Base-by-base conservation (phyloP, 2,888 invertebrate genomes). In the Diaprepes abbreviatus region DNA sequence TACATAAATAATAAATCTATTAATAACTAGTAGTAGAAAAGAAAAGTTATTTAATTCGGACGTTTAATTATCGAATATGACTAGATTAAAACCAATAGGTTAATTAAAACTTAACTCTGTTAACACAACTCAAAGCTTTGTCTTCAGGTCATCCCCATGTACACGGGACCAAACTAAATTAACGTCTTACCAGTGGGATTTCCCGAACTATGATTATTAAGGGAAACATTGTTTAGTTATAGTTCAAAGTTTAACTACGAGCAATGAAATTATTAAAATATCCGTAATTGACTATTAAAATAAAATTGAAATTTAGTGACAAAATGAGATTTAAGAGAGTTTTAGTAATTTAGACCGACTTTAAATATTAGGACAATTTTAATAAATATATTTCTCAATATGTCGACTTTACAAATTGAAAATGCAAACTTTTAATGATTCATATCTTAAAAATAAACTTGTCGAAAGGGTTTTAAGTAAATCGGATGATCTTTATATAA, bases 41-140 rank as follows among this genome's bases (percentile, higher is more conserved):
- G 24, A 3, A 24, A 24, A 24, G 24, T 4, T 24, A 24, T 24
- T 24, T 5, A 24, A 24, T 24, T 24, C 24, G 3, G 24, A 24
- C 24, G 3, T 4, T 24, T 24, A 24, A 24, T 31, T 33, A 31
- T 35, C 7, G 3, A 35, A 54, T 54, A 10, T 19, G 17, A 19
- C 7, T 21, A n/a, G 36, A 55, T 55, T 36, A 21, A 33, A 36
- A 55, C 12, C 38, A 24, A 52, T 40, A 54, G 63, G 14, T 63
- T 63, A 63, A 63, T 63, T 63, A 54, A 63, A 63, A 54, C 54
- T 31, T 40, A 63, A 52, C 50, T 63, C 40, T 54, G 54, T 54
- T 63, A 63, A 40, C 52, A 63, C 12, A 45, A 28, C 48, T 38
- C 54, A 31, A 40, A 38, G 52, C 63, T 63, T 63, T 54, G 63